A percentile compares a stretch with the other conserved stretches of the same genome.
phyloP scores from a whole-genome alignment of 2,113 vertebrate genomes.

The Cynocephalus volans region DNA sequence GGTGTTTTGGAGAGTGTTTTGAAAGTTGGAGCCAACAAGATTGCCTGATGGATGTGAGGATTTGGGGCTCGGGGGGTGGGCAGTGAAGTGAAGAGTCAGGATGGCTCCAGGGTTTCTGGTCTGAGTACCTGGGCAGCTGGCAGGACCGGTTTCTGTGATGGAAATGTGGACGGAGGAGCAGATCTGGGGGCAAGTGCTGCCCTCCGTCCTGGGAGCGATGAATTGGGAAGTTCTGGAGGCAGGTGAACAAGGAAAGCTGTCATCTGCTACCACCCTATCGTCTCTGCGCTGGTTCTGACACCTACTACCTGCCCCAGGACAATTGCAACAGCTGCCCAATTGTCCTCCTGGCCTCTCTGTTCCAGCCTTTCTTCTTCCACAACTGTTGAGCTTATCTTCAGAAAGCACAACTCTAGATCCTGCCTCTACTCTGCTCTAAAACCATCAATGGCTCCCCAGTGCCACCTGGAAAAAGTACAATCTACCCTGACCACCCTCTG shows the following conservation, averaged over 20 bases:
- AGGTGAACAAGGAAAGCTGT: background rate
- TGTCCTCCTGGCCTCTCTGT: background rate
- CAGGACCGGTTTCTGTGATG: accelerated
- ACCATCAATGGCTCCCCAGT: background rate
- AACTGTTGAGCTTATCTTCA: background rate
- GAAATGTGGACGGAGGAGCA: background rate
- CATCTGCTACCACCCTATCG: background rate
- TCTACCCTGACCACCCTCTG: background rate
- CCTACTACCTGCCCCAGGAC: background rate
- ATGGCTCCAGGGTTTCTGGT: background rate
- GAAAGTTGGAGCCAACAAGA: background rate
- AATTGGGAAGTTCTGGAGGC: background rate
- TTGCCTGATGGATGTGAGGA: background rate
- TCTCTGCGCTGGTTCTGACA: background rate
- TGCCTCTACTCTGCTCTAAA: background rate
- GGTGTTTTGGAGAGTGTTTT: background rate
- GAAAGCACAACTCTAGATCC: background rate
- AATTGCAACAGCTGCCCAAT: accelerated
- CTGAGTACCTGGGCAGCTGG: background rate
- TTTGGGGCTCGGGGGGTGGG: too few relatives aligned
- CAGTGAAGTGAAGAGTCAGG: background rate
- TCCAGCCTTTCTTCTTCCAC: background rate
- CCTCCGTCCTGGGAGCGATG: background rate
- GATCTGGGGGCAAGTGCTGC: background rate
- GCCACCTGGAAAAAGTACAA: background rate